Evolutionary conservation across 2,113 vertebrate genomes (phyloP).

Genomic region (Hyperoodon ampullatus): DNA sequence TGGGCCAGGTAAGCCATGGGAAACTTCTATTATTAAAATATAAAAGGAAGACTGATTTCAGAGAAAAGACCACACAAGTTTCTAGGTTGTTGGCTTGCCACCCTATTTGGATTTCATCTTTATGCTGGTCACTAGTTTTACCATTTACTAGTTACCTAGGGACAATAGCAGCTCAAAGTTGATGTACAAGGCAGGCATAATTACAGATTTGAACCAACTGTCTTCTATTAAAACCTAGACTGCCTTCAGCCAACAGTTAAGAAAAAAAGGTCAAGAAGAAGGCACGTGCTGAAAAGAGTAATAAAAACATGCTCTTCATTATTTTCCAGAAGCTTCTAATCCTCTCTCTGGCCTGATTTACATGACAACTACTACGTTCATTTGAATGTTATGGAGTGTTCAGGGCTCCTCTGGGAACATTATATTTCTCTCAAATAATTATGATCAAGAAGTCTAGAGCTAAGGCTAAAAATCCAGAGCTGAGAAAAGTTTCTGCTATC

Average conservation of each 20-base stretch:
- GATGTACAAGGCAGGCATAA: background rate
- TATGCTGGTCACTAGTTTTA: slow-evolving; percentile 12
- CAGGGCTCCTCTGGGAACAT: slow-evolving; percentile 39
- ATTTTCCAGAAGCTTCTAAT: slow-evolving; percentile 66
- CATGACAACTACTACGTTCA: slow-evolving; percentile 15
- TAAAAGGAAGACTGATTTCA: background rate
- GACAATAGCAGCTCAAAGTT: background rate
- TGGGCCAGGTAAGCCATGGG: background rate
- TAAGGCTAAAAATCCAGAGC: slow-evolving; percentile 49
- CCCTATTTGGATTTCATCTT: slow-evolving; percentile 14
- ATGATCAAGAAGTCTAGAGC: slow-evolving; percentile 33
- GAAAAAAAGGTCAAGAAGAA: slow-evolving; percentile 66
- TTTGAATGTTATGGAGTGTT: background rate
- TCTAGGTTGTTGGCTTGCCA: background rate
- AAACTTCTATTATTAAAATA: background rate
- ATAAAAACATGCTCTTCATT: slow-evolving; percentile 50
- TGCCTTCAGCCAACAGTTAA: slow-evolving; percentile 50
- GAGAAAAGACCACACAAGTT: background rate
- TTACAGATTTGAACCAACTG: slow-evolving; percentile 23
- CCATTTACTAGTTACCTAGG: slow-evolving; percentile 29
- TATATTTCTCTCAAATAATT: slow-evolving; percentile 58
- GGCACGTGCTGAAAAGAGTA: slow-evolving; percentile 61
- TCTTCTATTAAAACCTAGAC: slow-evolving; percentile 51
- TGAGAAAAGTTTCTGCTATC: slow-evolving; percentile 54
- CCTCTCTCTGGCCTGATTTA: slow-evolving; percentile 47